Evolutionary conservation across 1,140 invertebrate species (phyloP).

Genomic region (Wasmannia auropunctata): DNA sequence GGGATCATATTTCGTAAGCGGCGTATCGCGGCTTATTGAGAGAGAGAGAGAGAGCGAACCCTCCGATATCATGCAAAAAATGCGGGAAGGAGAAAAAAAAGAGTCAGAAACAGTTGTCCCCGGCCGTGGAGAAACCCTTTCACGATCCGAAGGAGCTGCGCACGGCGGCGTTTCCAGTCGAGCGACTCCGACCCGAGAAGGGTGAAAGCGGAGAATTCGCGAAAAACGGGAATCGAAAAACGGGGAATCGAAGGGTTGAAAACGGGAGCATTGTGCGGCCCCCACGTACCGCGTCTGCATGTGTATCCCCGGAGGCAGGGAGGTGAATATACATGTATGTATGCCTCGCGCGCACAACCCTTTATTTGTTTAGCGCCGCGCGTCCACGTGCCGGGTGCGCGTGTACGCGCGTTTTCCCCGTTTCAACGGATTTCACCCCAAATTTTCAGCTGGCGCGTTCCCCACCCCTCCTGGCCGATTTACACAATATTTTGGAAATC

Average conservation of each 20-base stretch:
- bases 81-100: slow-evolving; percentile 1
- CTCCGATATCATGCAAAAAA: slow-evolving; percentile 5
- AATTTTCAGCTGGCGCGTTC: slow-evolving; percentile 81
- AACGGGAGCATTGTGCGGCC: slow-evolving; percentile 66
- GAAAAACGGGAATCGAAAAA: slow-evolving; percentile 69
- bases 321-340: slow-evolving; percentile 58
- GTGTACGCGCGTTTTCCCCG: slow-evolving; percentile 58
- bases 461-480: slow-evolving; percentile 74
- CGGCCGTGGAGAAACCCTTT: slow-evolving; percentile 57
- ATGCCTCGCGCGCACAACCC: slow-evolving; percentile 78
- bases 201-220: slow-evolving; percentile 57
- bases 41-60: no score
- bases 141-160: no score
- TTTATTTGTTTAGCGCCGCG: slow-evolving; percentile 83
- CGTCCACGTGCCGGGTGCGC: slow-evolving; percentile 69
- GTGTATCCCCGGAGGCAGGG: neutral
- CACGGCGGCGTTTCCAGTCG: slow-evolving; percentile 63
- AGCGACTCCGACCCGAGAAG: slow-evolving; percentile 55
- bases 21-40: neutral
- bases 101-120: neutral
- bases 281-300: neutral
- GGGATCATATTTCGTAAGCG: neutral
- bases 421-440: slow-evolving; percentile 83
- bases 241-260: slow-evolving; percentile 72
- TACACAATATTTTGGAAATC: slow-evolving; percentile 87